Percentiles rank a stretch among this genome's conserved stretches.
Evolutionary conservation across 2,113 vertebrate species (phyloP).

Genomic region (Otus sunia): DNA sequence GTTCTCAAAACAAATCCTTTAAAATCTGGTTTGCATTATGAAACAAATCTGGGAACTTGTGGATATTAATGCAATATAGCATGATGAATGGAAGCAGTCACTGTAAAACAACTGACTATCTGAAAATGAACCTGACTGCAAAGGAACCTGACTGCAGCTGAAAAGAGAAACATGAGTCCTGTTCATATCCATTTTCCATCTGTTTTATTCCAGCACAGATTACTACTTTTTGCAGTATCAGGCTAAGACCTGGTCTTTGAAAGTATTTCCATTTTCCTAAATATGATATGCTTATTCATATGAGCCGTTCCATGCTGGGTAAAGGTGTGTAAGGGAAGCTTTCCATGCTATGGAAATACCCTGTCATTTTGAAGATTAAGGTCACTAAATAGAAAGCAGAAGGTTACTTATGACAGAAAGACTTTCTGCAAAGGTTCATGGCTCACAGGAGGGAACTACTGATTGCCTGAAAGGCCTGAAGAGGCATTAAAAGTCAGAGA

Average conservation of each 20-base stretch:
- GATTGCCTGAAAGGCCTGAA: slow-evolving; percentile 43
- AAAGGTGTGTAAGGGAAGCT: slow-evolving; percentile 11
- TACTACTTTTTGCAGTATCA: background rate
- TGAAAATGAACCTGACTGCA: background rate
- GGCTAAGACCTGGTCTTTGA: slow-evolving; percentile 12
- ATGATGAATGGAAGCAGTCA: background rate
- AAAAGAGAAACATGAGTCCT: background rate
- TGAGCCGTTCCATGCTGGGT: background rate
- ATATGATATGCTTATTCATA: background rate
- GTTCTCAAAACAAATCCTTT: background rate
- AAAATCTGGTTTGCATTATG: background rate
- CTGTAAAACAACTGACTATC: background rate
- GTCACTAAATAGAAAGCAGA: slow-evolving; percentile 55
- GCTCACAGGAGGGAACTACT: slow-evolving; percentile 57
- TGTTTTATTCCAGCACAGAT: background rate
- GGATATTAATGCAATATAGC: background rate
- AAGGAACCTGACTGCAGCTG: background rate
- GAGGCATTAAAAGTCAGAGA: slow-evolving; percentile 23
- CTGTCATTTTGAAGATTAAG: slow-evolving; percentile 64
- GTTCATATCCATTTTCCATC: background rate
- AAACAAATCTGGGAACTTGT: background rate
- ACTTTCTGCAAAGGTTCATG: slow-evolving; percentile 59
- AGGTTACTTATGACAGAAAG: slow-evolving; percentile 49
- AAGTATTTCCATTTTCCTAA: background rate
- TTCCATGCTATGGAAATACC: background rate